Base-by-base conservation (phyloP, 1,140 invertebrate species). In the Akabosia matsudoensis region DNA sequence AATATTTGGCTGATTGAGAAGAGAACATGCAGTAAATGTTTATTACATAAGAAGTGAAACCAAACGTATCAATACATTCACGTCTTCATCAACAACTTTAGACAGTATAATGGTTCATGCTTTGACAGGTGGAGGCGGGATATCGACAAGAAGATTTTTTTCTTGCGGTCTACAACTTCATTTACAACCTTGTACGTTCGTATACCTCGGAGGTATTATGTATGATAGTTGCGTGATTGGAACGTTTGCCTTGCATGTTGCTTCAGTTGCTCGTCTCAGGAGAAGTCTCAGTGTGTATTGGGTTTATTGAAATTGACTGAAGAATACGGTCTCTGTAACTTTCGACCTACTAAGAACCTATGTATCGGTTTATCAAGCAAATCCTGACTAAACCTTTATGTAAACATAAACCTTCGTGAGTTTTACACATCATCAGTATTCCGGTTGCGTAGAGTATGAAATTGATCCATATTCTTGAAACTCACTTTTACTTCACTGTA, bases 61-160 rank as follows among this genome's bases (percentile, higher is more conserved):
- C 7, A 45, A 45, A 45, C 37, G 37, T 18, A 45, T 45, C 37
- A 45, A 45, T 18, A 45, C n/a, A n/a, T n/a, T n/a, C n/a, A n/a
- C n/a, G 18, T 45, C 7, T 2, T 7, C 61, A 67, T 7, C 22
- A 67, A 30, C 61, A 31, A 13, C 22, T 67, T 30, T 16, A 67
- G 61, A 67, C 61, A 67, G n/a, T 7, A 67, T 67, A 67, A 67
- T 67, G 61, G 4, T 31, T 31, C 28, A 16, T 67, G 61, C 61
- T 67, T 67, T 67, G 61, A 67, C 61, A 67, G 61, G 61, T 67
- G 61, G 22, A 10, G 54, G 14, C n/a, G 24, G 24, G 24, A 10
- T n/a, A 61, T 14, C 54, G n/a, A n/a, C 45, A 51, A 51, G 45
- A 51, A 51, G 10, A 51, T 51, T 51, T 51, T n/a, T 51, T 51